Evolutionary conservation across 2,888 invertebrate genomes (phyloP), one percentile per base, ranked within the genome.

Genomic region (Scaptomyza reducta): DNA sequence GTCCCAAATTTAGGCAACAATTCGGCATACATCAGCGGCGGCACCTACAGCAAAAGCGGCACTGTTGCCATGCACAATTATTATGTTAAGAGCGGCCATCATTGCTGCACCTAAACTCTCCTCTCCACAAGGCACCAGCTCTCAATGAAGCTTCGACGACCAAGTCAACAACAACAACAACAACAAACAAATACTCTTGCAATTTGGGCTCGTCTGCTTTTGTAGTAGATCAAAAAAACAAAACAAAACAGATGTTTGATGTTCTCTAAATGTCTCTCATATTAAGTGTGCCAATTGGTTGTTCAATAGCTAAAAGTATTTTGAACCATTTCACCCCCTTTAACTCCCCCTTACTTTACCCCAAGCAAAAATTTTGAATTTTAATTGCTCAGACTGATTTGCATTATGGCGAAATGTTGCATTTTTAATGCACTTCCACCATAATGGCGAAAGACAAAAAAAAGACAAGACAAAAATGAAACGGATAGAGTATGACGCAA

Each of bases 21-120:
- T 18, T 27, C 53, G 22, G 60, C 47, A 14, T 78, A 75, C 58
- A 63, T 49, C 29, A 51, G 33, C 53, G 74, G 76, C 45, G 87
- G 86, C 58, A 90, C 84, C 66, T 90, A 90, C 60, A 90, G 90
- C 70, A 89, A 86, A 66, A 87, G 79, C 51, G 87, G 82, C 42
- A 82, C 84, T 14, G 67, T 88, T 31, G 73, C 79, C 57, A 88
- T 89, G 77, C 91, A 90, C 69, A 91, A 90, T 81, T 91, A 91
- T 73, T 91, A 91, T 44, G 90, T 91, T 59, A 90, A 90, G 70
- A 91, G 80, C 61, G 91, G 88, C 42, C 92, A 91, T 71, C 91
- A 91, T 73, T 92, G 92, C 74, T 92, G 92, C 81, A 89, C 91
- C 80, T 91, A 91, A 89, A 58, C 41, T 6, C 41, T 27, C 27